Conservation (phyloP, 2,797 vertebrate species). For the Leuciscus waleckii region DNA sequence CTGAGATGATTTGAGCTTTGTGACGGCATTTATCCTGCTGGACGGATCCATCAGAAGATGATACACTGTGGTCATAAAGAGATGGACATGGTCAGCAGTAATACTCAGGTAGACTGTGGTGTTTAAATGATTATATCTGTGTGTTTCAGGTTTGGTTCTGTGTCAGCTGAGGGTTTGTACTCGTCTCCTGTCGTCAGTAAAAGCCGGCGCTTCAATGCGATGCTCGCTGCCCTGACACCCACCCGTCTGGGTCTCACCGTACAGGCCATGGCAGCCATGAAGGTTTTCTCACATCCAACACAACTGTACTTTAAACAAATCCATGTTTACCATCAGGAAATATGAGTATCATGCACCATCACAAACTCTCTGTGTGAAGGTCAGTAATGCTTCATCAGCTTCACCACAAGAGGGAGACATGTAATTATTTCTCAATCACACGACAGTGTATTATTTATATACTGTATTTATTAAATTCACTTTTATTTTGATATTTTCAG, state of each 20-base stretch:
- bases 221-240: constrained; percentile 69
- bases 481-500: background rate
- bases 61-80: too few relatives aligned
- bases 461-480: background rate
- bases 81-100: too few relatives aligned
- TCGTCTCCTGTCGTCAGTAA: constrained; percentile 67
- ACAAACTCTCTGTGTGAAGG: background rate
- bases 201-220: constrained; percentile 64
- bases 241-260: constrained; percentile 68
- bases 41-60: too few relatives aligned
- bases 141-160: constrained; percentile 69
- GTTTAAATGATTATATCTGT: background rate
- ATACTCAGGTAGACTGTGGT: too few relatives aligned
- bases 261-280: constrained; percentile 69
- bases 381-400: background rate
- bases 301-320: background rate
- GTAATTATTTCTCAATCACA: background rate
- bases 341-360: background rate
- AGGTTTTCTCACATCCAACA: constrained; percentile 60
- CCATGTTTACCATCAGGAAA: background rate
- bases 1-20: too few relatives aligned
- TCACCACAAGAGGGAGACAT: constrained; percentile 42
- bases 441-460: background rate
- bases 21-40: too few relatives aligned
- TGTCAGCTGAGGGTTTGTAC: constrained; percentile 66